Percentiles rank a stretch among this genome's conserved stretches.
These are phyloP conservation scores for Zoanthus gigantus DNA, from an alignment of 92 coral and sea anemone species.

Conservation along the genomic window DNA sequence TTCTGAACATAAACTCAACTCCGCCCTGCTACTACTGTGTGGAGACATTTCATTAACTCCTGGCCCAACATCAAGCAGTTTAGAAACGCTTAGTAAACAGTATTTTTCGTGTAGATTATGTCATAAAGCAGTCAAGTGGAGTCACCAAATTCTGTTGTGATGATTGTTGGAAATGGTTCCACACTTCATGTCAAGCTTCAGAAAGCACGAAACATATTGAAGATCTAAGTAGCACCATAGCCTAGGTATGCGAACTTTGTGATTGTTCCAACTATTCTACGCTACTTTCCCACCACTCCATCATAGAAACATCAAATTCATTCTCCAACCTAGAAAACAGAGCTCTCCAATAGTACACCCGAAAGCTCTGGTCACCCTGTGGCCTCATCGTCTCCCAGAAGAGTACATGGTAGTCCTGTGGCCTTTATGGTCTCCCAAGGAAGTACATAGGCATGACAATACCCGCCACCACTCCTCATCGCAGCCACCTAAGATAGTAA, in stretches of 20 bases:
- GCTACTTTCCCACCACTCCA: conserved; percentile 42
- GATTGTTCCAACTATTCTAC: conserved; percentile 42
- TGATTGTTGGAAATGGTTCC: background rate
- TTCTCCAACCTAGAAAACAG: conserved; percentile 34
- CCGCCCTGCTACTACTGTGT: background rate
- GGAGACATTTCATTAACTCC: background rate
- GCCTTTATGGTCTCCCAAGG: conserved; percentile 19
- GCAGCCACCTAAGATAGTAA: conserved; percentile 12
- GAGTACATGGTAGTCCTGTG: conserved; percentile 13
- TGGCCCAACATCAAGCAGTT: background rate
- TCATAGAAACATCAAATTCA: conserved; percentile 22
- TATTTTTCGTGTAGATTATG: background rate
- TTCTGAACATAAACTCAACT: too few relatives aligned
- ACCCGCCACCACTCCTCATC: conserved; percentile 30
- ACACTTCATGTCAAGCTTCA: background rate
- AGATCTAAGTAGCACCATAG: background rate
- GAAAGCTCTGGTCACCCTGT: conserved; percentile 36
- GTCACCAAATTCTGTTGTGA: background rate
- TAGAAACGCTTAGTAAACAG: background rate
- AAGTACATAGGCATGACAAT: background rate
- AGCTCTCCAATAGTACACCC: conserved; percentile 7
- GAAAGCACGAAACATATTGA: background rate
- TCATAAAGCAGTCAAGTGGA: background rate
- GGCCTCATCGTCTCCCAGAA: conserved; percentile 15
- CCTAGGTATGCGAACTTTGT: conserved; percentile 17